These are phyloP conservation scores for Gryllus longicercus DNA, from an alignment of 2,888 invertebrate genomes.

Conservation along the genomic window DNA sequence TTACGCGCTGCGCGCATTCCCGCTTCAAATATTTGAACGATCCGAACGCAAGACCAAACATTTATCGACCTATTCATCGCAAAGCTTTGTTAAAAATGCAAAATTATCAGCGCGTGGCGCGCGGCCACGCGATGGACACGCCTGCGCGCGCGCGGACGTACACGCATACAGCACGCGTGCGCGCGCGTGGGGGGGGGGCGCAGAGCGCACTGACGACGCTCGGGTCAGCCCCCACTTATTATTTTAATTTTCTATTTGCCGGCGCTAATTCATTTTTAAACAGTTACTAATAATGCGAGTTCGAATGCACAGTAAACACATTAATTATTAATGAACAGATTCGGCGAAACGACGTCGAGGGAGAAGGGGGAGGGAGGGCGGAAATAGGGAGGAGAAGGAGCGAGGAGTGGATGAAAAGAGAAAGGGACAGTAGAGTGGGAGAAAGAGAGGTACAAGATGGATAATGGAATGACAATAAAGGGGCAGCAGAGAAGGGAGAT, in stretches of 20 bases:
- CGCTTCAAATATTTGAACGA: neutral
- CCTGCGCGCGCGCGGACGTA: neutral
- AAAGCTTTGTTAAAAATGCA: constrained; percentile 2
- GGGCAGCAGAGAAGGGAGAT: no score
- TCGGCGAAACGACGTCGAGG: no score
- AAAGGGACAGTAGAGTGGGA: no score
- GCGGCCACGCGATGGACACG: neutral
- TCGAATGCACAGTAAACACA: constrained; percentile 1
- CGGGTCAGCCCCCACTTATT: neutral
- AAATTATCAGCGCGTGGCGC: neutral
- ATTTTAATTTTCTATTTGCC: neutral
- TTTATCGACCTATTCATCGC: neutral
- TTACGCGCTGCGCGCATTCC: neutral
- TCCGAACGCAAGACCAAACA: neutral
- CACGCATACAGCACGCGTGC: no score
- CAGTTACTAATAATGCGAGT: neutral
- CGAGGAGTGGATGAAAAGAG: no score
- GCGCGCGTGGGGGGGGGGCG: neutral
- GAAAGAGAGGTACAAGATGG: no score
- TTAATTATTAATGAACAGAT: neutral
- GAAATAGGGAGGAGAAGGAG: no score
- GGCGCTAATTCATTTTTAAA: neutral
- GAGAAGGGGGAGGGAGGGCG: no score
- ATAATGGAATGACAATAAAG: no score
- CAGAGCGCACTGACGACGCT: neutral